These are phyloP conservation scores for Myiopsitta monachus DNA, from an alignment of 2,113 vertebrate genomes.

Conservation along the genomic window DNA sequence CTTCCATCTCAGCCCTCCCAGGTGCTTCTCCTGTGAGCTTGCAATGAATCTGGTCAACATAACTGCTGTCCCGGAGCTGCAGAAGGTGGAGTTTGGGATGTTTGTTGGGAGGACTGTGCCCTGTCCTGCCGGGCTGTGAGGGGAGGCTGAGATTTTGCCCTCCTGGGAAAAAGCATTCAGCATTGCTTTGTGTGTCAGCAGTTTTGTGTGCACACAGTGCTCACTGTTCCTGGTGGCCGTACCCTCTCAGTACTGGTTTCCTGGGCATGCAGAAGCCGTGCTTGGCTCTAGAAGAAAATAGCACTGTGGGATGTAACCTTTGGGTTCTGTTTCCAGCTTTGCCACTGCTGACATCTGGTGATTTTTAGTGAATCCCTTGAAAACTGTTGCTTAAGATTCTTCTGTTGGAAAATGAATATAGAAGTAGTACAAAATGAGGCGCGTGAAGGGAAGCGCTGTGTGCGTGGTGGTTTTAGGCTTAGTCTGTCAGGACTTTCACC, in stretches of 20 bases:
- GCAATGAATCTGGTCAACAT: background rate
- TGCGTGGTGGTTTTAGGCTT: background rate
- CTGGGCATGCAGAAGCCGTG: background rate
- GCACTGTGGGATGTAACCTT: no score
- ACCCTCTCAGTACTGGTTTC: background rate
- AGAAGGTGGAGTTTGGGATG: no score
- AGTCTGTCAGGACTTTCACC: background rate
- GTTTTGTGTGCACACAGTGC: fast-evolving
- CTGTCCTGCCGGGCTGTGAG: background rate
- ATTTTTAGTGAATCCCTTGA: background rate
- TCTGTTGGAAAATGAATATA: no score
- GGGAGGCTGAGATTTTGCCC: background rate
- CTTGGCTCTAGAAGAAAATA: background rate
- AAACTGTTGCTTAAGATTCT: background rate
- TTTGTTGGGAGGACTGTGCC: background rate
- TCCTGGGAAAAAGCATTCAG: background rate
- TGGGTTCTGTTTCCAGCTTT: background rate
- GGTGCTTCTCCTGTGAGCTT: fast-evolving
- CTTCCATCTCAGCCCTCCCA: fast-evolving
- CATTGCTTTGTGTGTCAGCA: background rate
- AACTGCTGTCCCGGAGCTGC: background rate
- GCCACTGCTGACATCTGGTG: background rate
- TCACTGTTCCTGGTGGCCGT: fast-evolving
- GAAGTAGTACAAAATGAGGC: background rate
- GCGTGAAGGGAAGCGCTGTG: background rate